Percentiles rank a stretch among this genome's conserved stretches.
Conservation (phyloP, 2,888 invertebrate species). For the Drosophila monieri region DNA sequence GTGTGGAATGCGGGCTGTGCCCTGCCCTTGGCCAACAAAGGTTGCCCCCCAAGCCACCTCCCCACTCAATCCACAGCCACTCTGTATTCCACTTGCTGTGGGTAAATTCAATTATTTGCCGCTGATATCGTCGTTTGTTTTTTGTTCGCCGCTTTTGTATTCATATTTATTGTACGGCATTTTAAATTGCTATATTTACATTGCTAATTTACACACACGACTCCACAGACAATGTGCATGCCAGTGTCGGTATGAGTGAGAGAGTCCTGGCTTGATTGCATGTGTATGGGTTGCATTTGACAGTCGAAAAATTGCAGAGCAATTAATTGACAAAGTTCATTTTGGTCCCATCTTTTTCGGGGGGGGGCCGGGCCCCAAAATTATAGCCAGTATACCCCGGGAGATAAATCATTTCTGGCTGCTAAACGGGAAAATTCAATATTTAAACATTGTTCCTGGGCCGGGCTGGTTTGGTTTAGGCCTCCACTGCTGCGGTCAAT, state of each 20-base stretch:
- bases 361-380: neutral
- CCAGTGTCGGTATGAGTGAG: neutral
- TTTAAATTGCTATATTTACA: constrained; percentile 78
- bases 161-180: constrained; percentile 77
- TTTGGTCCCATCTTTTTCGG: constrained; percentile 57
- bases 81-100: constrained; percentile 47
- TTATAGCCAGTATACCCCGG: constrained; percentile 1
- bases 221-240: constrained; percentile 28
- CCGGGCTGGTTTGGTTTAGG: constrained; percentile 10
- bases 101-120: constrained; percentile 76
- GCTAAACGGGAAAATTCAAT: constrained; percentile 62
- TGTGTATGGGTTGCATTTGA: constrained; percentile 46
- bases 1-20: constrained; percentile 33
- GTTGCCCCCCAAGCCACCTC: neutral
- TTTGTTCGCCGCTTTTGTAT: constrained; percentile 68
- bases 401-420: constrained; percentile 44
- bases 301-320: constrained; percentile 58
- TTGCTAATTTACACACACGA: constrained; percentile 71
- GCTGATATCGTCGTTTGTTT: constrained; percentile 79
- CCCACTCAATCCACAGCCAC: constrained; percentile 1
- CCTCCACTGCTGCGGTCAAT: constrained; percentile 64
- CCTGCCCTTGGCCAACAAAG: constrained; percentile 37
- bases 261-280: constrained; percentile 2
- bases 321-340: constrained; percentile 79
- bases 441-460: constrained; percentile 60